Conservation (phyloP, 2,888 invertebrate genomes). For the Ernsta delagoae region DNA sequence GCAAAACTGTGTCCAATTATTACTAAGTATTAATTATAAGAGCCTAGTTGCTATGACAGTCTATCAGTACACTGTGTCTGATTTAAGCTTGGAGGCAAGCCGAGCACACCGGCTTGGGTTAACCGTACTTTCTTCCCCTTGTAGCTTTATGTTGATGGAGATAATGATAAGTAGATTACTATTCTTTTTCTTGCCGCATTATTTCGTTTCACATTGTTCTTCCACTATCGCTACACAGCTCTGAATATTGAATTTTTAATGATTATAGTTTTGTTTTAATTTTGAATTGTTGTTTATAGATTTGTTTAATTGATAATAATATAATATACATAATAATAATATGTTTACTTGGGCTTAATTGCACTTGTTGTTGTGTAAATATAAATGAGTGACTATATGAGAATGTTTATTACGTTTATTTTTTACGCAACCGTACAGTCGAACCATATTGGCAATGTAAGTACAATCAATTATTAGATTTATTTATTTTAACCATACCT, state of each 20-base stretch:
- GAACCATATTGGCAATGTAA: slow-evolving; percentile 38
- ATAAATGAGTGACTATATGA: slow-evolving; percentile 37
- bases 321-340: not conserved
- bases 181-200: slow-evolving; percentile 16
- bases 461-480: slow-evolving; percentile 37
- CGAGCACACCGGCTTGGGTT: slow-evolving; percentile 21
- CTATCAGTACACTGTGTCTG: slow-evolving; percentile 6
- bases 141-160: slow-evolving; percentile 16
- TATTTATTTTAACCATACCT: slow-evolving; percentile 25
- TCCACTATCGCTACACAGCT: slow-evolving; percentile 19
- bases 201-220: not conserved
- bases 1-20: too few species aligned
- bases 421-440: slow-evolving; percentile 37
- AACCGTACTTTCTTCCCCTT: slow-evolving; percentile 11
- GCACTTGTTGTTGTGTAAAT: slow-evolving; percentile 36
- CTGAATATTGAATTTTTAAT: slow-evolving; percentile 17
- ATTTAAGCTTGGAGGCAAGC: slow-evolving; percentile 11
- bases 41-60: slow-evolving; percentile 20
- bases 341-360: slow-evolving; percentile 31
- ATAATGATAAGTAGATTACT: not conserved
- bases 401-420: slow-evolving; percentile 38
- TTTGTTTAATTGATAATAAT: not conserved
- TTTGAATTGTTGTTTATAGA: slow-evolving; percentile 23
- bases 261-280: slow-evolving; percentile 16
- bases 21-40: too few species aligned